Evolutionary conservation across 2,888 invertebrate genomes (phyloP), one percentile per base, ranked within the genome.

Genomic region (Gnatocerus cornutus): DNA sequence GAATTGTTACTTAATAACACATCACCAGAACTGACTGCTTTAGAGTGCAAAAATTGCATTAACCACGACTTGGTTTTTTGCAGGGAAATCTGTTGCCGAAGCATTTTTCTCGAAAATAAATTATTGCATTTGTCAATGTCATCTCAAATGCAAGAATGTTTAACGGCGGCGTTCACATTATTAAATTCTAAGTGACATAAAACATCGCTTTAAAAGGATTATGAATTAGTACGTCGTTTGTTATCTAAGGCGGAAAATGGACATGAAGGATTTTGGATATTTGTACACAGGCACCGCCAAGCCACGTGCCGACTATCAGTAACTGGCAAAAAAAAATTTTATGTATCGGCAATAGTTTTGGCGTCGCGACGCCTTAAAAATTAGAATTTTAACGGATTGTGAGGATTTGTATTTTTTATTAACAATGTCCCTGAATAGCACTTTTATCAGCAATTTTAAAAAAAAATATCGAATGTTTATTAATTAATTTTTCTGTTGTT

Each of bases 81-180:
- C 46, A 6, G 46, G 21, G 3, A 9, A 16, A 46, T 46, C 16
- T 43, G 46, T 46, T 14, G 46, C 46, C 13, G 39, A 55, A 55
- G 55, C 6, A 55, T 55, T 43, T 41, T 8, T 16, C 39, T n/a
- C 6, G 45, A 46, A 14, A 46, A 59, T 46, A 33, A 59, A 59
- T 30, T 43, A 46, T 45, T 59, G 46, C 59, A 46, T 59, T 59
- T 46, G 33, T 46, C 59, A 59, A 46, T 8, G 59, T 59, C 59
- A 46, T 43, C 46, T 59, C 29, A 12, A 21, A 43, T 21, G 7
- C 30, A 33, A n/a, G 10, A 58, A 43, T 43, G 55, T 55, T 33
- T 41, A 21, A 43, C 56, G 43, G 21, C 12, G 43, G 16, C 48
- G 48, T 5, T 29, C 48, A 29, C 29, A 50, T 29, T n/a, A n/a